Evolutionary conservation across 1,140 invertebrate species (phyloP).

Genomic region (Drosophila mayri): DNA sequence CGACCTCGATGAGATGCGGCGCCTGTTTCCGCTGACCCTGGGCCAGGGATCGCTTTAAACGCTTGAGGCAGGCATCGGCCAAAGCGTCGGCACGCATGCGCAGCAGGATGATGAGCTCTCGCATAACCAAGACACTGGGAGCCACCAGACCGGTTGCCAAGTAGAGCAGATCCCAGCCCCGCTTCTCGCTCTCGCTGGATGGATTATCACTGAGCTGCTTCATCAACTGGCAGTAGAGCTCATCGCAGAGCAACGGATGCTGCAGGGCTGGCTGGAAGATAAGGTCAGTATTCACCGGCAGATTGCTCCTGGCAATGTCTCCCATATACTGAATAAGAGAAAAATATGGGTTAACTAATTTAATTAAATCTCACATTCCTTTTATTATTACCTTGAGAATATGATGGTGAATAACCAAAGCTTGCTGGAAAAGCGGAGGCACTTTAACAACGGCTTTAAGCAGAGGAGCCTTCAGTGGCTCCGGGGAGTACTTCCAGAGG

Average conservation of each 20-base stretch:
- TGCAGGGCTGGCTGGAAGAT: conserved; percentile 94
- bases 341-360: neutral
- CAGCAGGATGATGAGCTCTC: conserved; percentile 90
- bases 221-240: conserved; percentile 97
- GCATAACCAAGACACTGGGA: conserved; percentile 87
- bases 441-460: conserved; percentile 92
- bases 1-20: conserved; percentile 96
- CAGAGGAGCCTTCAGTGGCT: conserved; percentile 94
- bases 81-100: conserved; percentile 91
- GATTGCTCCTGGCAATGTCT: conserved; percentile 92
- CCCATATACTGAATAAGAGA: conserved; percentile 91
- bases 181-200: conserved; percentile 92
- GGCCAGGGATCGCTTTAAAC: conserved; percentile 92
- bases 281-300: conserved; percentile 91
- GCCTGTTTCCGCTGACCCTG: conserved; percentile 94
- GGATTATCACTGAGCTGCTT: conserved; percentile 96
- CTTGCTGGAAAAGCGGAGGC: conserved; percentile 91
- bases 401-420: conserved; percentile 90
- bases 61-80: conserved; percentile 92
- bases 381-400: conserved; percentile 89
- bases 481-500: conserved; percentile 93
- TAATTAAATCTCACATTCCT: too few species aligned
- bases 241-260: conserved; percentile 93
- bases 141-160: conserved; percentile 94
- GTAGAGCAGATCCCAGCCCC: conserved; percentile 98